Evolutionary conservation across 2,888 invertebrate species (phyloP).

Genomic region (Venusia cambrica): DNA sequence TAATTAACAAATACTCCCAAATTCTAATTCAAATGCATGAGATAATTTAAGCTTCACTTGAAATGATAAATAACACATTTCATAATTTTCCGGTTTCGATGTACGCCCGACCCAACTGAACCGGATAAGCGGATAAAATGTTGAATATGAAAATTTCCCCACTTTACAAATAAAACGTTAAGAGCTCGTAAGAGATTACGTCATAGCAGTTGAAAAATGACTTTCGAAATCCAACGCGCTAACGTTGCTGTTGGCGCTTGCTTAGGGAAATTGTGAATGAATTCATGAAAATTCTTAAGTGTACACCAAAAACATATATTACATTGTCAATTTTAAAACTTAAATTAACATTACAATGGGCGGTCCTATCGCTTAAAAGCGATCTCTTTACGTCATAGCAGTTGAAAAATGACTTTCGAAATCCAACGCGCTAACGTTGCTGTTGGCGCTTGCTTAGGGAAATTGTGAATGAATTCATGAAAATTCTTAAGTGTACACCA

Average conservation of each 20-base stretch:
- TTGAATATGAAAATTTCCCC: constrained; percentile 62
- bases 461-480: too few species aligned
- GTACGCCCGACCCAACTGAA: constrained; percentile 22
- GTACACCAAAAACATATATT: too few species aligned
- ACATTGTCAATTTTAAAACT: too few species aligned
- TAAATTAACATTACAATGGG: too few species aligned
- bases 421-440: constrained; percentile 48
- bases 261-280: constrained; percentile 17
- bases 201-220: constrained; percentile 72
- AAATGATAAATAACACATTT: constrained; percentile 23
- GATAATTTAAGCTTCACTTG: constrained; percentile 14
- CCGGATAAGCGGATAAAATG: constrained; percentile 54
- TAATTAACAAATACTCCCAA: constrained; percentile 12
- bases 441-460: constrained; percentile 34
- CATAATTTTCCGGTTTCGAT: constrained; percentile 22
- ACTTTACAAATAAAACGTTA: constrained; percentile 66
- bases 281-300: too few species aligned
- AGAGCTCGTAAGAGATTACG: constrained; percentile 73
- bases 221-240: constrained; percentile 62
- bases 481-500: too few species aligned
- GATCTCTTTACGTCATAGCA: constrained; percentile 70
- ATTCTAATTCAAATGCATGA: constrained; percentile 20
- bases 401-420: constrained; percentile 71
- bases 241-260: constrained; percentile 40
- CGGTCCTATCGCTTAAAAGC: too few species aligned